Evolutionary conservation across 2,113 vertebrate species (phyloP).

Genomic region (Oncorhynchus keta): DNA sequence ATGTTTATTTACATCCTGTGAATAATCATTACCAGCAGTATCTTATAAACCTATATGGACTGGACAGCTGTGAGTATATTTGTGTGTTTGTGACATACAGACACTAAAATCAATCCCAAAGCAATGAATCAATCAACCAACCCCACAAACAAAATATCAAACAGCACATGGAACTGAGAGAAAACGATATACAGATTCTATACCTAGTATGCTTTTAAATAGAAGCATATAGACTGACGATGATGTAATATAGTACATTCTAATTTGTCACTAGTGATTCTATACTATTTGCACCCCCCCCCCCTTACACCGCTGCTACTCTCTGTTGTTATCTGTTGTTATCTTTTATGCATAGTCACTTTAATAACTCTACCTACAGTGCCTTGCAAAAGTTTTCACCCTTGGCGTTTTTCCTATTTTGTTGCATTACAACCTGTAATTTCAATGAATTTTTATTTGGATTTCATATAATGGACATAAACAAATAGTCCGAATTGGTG

Average conservation of each 20-base stretch:
- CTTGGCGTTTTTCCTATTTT: no score
- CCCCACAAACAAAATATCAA: neutral
- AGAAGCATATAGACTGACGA: neutral
- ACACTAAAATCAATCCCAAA: neutral
- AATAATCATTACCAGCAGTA: no score
- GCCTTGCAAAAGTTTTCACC: no score
- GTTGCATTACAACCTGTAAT: no score
- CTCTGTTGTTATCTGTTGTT: no score
- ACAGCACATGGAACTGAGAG: neutral
- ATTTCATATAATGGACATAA: no score
- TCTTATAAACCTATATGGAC: neutral
- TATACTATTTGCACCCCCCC: neutral
- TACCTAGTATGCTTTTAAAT: neutral
- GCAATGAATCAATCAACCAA: neutral
- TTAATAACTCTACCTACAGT: no score
- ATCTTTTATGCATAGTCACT: no score
- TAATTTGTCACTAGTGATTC: neutral
- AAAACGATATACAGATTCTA: no score
- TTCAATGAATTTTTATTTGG: no score
- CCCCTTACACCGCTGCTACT: no score
- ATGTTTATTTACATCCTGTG: neutral
- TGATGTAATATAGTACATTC: neutral
- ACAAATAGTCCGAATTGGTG: no score
- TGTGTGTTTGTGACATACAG: neutral
- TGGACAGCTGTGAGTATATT: neutral